Evolutionary conservation across 2,888 invertebrate species (phyloP).

Genomic region (Homarus gammarus): DNA sequence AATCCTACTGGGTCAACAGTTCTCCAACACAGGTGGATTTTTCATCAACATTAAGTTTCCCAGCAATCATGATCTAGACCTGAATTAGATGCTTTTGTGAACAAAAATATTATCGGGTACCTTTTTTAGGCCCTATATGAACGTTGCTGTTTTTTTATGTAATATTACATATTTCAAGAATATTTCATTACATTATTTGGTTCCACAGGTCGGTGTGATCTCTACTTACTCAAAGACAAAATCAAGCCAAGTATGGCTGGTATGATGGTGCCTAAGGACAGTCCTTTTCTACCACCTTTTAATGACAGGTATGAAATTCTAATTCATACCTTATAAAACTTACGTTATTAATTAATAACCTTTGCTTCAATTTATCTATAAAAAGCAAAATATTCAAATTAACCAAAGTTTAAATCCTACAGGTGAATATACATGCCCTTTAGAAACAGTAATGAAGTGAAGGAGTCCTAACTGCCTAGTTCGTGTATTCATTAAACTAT

Average conservation of each 20-base stretch:
- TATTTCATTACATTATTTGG: neutral
- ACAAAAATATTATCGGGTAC: no score
- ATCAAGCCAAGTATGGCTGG: neutral
- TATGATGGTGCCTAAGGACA: neutral
- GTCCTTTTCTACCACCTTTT: neutral
- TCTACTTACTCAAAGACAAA: neutral
- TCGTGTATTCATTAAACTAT: no score
- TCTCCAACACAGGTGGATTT: neutral
- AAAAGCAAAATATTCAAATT: no score
- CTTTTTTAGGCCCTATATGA: neutral
- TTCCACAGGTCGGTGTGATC: neutral
- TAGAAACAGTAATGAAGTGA: no score
- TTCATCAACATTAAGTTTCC: neutral
- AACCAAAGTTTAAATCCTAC: no score
- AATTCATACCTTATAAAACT: no score
- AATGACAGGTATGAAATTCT: constrained; percentile 3
- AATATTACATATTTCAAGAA: neutral
- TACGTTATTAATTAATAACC: no score
- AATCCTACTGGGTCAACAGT: neutral
- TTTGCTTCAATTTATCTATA: no score
- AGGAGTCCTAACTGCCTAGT: no score
- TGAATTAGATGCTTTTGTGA: no score
- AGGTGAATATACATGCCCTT: no score
- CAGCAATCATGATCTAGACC: no score
- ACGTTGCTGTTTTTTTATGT: neutral